These are phyloP conservation scores for Thyatira batis DNA, from an alignment of 2,888 invertebrate genomes.

Conservation along the genomic window DNA sequence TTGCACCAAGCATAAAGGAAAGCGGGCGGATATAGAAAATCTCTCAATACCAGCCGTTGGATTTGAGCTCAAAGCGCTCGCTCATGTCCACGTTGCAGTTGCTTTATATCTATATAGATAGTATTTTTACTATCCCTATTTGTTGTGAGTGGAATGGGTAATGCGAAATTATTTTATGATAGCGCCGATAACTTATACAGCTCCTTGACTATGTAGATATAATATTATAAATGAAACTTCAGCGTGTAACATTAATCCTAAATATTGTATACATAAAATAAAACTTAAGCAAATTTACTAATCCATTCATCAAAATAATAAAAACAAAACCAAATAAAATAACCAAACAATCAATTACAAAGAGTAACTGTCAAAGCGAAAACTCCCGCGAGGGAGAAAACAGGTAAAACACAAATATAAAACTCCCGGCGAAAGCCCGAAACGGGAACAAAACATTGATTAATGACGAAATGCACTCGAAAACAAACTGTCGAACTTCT, in stretches of 20 bases:
- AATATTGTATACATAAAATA: not conserved
- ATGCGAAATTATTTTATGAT: not conserved
- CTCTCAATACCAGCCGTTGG: constrained; percentile 74
- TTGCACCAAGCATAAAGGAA: constrained; percentile 80
- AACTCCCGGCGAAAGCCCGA: constrained; percentile 37
- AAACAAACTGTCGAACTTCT: constrained; percentile 82
- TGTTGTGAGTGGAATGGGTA: not conserved
- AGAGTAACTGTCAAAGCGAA: constrained; percentile 67
- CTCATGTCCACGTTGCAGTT: constrained; percentile 62
- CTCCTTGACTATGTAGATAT: no score
- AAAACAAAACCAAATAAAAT: constrained; percentile 29
- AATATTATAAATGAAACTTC: no score
- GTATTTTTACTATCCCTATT: constrained; percentile 20
- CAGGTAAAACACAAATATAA: constrained; percentile 77
- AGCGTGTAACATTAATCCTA: no score
- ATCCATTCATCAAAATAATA: constrained; percentile 9
- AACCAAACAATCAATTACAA: constrained; percentile 75
- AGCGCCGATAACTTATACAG: no score
- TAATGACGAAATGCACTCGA: constrained; percentile 82
- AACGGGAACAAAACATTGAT: constrained; percentile 79
- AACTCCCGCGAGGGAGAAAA: constrained; percentile 50
- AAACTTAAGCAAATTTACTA: not conserved
- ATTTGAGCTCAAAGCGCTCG: constrained; percentile 66
- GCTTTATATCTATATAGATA: constrained; percentile 41
- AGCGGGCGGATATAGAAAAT: constrained; percentile 81